phyloP scores from a whole-genome alignment of 1,140 invertebrate species.

The Papilio polytes region DNA sequence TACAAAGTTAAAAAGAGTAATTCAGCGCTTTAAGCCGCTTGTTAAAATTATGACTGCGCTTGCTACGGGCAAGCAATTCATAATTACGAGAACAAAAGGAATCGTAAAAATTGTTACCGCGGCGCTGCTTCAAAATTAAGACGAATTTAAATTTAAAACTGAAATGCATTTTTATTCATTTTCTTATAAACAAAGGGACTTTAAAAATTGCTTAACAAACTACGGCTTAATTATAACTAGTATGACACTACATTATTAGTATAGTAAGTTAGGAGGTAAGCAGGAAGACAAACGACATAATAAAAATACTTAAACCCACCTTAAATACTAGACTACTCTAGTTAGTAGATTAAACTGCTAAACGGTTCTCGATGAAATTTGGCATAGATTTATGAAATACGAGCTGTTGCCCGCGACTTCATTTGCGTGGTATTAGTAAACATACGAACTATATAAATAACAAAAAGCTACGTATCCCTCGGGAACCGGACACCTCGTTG shows the following conservation, averaged over 20 bases:
- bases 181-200: neutral
- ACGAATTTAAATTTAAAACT: conserved; percentile 14
- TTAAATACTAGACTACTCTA: too few species aligned
- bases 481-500: too few species aligned
- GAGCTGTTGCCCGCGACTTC: too few species aligned
- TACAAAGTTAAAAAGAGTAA: neutral
- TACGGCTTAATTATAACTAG: neutral
- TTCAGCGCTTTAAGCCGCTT: conserved; percentile 22
- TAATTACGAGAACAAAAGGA: conserved; percentile 26
- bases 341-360: too few species aligned
- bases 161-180: neutral
- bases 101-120: conserved; percentile 27
- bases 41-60: conserved; percentile 27
- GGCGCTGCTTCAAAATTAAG: neutral
- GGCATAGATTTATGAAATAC: too few species aligned
- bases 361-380: too few species aligned
- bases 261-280: neutral
- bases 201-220: neutral
- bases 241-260: neutral
- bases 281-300: too few species aligned
- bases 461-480: too few species aligned
- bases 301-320: too few species aligned
- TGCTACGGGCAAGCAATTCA: conserved; percentile 16
- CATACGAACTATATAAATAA: too few species aligned
- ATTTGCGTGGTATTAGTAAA: too few species aligned